A percentile compares a stretch with the other conserved stretches of the same genome.
Conservation (phyloP, 1,140 invertebrate genomes). For the Bathynomus jamesi region DNA sequence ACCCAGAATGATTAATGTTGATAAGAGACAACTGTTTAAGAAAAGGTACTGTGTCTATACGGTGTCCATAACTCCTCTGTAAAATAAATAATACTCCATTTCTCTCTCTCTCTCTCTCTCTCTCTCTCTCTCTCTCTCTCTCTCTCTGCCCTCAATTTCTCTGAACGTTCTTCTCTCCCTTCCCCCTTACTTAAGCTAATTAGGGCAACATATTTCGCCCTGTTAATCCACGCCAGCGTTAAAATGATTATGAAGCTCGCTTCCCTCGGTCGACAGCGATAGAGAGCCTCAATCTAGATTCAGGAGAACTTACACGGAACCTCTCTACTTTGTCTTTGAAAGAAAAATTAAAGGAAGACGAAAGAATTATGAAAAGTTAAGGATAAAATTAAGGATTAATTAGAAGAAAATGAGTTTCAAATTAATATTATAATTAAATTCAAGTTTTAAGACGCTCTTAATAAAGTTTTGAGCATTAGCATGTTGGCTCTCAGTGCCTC, state of each 20-base stretch:
- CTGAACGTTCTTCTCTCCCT: background rate
- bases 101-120: background rate
- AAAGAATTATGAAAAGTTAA: background rate
- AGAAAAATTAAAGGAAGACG: background rate
- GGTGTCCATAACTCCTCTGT: too few species aligned
- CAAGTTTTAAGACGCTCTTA: background rate
- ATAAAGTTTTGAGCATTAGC: background rate
- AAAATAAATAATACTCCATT: background rate
- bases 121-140: background rate
- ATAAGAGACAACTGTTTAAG: too few species aligned
- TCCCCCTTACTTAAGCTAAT: background rate
- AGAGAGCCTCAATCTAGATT: background rate
- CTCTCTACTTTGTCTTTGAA: background rate
- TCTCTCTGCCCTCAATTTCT: background rate
- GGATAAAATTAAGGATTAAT: background rate
- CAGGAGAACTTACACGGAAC: background rate
- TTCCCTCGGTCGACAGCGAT: background rate
- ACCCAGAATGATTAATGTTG: too few species aligned
- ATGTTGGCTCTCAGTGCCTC: too few species aligned
- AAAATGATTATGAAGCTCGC: background rate
- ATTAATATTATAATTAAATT: background rate
- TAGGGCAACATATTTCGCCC: background rate
- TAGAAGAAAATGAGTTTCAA: background rate
- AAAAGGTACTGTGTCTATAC: too few species aligned
- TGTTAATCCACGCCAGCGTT: background rate